Evolutionary conservation across 2,113 vertebrate genomes (phyloP), one percentile per base, ranked within the genome.

Genomic region (Boleophthalmus pectinirostris): DNA sequence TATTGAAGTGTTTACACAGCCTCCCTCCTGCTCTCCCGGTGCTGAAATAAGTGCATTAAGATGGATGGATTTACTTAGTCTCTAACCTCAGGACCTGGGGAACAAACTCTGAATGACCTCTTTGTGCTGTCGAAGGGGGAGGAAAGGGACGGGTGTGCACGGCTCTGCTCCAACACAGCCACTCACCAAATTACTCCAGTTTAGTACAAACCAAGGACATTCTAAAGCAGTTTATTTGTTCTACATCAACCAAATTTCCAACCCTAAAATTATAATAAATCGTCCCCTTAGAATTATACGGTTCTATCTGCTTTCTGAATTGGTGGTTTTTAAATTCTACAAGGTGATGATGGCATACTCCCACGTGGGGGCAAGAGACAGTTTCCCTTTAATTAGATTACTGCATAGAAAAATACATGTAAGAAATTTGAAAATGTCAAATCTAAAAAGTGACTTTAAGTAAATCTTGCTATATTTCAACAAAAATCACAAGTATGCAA

Each of bases 21-120:
- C 89, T 86, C 88, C 88, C 89, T 82, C 47, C 81, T 82, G 78
- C 83, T 90, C 88, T 88, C 86, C 87, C 53, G 77, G 82, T 88
- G 90, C 83, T 89, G 86, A 91, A 91, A 89, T 89, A 87, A 89
- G 85, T 92, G 88, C 89, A 91, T 90, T 91, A 91, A 90, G 90
- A 90, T 92, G 91, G 89, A 92, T 93, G 89, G 88, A 91, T 92
- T 93, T 91, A 92, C 90, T 90, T 90, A 88, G 86, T 88, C 89
- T 88, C 87, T 83, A 90, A 92, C 88, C 90, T 86, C 79, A 69
- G 82, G 84, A 85, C 77, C 79, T 56, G 45, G 80, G 75, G 85
- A 88, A 87, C 90, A 90, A 91, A 90, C 91, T 92, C 87, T 86
- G 74, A 91, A 90, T 88, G 89, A 93, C 90, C 91, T 89, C 87